Evolutionary conservation across 1,140 invertebrate genomes (phyloP), one percentile per base, ranked within the genome.

Genomic region (Ylistrum balloti): DNA sequence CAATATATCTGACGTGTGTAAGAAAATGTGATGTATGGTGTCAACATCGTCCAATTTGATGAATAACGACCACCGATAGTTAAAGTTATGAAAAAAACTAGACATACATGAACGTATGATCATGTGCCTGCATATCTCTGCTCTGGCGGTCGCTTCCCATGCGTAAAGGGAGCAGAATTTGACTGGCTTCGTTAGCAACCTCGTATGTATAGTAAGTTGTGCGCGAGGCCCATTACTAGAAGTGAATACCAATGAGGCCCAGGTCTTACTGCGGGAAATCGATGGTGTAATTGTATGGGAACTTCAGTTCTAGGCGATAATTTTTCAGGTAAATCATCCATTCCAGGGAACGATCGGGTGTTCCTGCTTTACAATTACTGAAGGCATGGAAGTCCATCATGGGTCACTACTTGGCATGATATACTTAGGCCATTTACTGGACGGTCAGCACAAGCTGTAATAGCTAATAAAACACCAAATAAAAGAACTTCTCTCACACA

Each of bases 271-370:
- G 87, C 38, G 33, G 89, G 89, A 90, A 87, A 90, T 90, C 89
- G 87, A 90, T 90, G 45, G 45, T 86, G 20, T 90, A 90, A 90
- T 90, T 90, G 89, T 87, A 90, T 22, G 89, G 89, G 86, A 74
- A 87, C 33, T 41, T 45, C 34, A 87, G n/a, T 45, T 48, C 38
- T 86, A 90, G 86, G 41, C 89, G 86, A 56, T 90, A 87, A 90
- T 90, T 87, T 90, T 90, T 86, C 89, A 90, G 89, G 89, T 90
- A 90, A 90, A 90, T 41, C 89, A 90, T 89, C 56, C 56, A 74
- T 74, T 74, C 56, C 56, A 5, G 56, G 11, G 56, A 74, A 74
- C 56, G 56, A 28, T 74, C 56, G 56, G 56, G 56, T 74, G 56
- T 74, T n/a, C n/a, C 56, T 17, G 56, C 56, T 74, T 74, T 74